phyloP scores from a whole-genome alignment of 2,888 invertebrate genomes.

The Chalcosyrphus nemorum region DNA sequence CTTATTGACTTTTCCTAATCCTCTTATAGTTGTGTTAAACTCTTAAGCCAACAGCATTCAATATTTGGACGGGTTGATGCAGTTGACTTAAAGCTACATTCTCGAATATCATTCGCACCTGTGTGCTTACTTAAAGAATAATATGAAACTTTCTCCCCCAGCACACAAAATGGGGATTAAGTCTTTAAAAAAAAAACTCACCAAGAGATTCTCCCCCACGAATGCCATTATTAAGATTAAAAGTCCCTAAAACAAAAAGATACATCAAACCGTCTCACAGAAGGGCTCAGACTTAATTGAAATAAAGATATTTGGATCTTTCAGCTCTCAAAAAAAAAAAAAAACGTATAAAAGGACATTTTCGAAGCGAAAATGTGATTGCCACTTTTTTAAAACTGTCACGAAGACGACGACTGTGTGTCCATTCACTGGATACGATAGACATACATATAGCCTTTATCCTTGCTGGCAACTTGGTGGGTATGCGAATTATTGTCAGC shows the following conservation, averaged over 20 bases:
- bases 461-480: not conserved
- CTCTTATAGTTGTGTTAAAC: no score
- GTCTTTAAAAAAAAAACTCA: not conserved
- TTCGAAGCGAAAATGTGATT: slow-evolving; percentile 31
- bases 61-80: no score
- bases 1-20: no score
- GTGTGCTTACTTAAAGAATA: no score
- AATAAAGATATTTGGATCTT: slow-evolving; percentile 39
- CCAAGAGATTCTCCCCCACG: not conserved
- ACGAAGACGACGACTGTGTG: slow-evolving; percentile 3
- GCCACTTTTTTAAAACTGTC: slow-evolving; percentile 42
- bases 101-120: no score
- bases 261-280: not conserved
- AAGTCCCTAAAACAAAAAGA: slow-evolving; percentile 22
- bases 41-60: no score
- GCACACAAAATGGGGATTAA: no score
- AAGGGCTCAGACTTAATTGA: slow-evolving; percentile 31
- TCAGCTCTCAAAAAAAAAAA: slow-evolving; percentile 7
- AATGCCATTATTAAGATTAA: slow-evolving; percentile 37
- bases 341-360: slow-evolving; percentile 17
- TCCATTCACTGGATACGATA: not conserved
- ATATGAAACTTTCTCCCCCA: no score
- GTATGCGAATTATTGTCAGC: slow-evolving; percentile 26
- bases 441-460: not conserved
- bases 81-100: no score